Conservation (phyloP, 2,888 invertebrate genomes). For the Drosophila birchii region DNA sequence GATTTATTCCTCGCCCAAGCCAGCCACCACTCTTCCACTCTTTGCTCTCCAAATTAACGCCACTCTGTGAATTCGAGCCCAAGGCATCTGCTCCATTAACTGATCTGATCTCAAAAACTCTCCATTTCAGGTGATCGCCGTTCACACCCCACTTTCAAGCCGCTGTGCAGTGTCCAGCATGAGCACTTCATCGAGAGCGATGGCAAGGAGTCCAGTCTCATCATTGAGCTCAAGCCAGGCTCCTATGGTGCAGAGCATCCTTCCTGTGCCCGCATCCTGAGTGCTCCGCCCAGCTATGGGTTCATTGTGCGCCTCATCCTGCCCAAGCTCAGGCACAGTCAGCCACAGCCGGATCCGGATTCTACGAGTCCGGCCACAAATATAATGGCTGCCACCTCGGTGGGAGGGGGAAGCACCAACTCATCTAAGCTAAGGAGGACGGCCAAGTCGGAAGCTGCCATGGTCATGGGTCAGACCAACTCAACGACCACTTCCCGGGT, state of each 20-base stretch:
- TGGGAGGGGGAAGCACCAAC: conserved; percentile 23
- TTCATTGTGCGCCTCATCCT: conserved; percentile 83
- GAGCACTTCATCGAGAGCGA: conserved; percentile 84
- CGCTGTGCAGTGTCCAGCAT: conserved; percentile 82
- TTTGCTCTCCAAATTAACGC: conserved; percentile 54
- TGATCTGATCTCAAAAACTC: conserved; percentile 6
- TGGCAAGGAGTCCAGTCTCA: conserved; percentile 84
- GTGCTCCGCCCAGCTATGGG: conserved; percentile 83
- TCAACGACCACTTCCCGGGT: conserved; percentile 49
- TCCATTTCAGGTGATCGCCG: conserved; percentile 77
- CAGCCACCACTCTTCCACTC: background rate
- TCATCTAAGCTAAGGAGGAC: conserved; percentile 43
- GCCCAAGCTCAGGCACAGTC: conserved; percentile 78
- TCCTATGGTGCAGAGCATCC: conserved; percentile 61
- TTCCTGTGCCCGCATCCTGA: conserved; percentile 82
- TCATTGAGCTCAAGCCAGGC: conserved; percentile 83
- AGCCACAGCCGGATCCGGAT: conserved; percentile 27
- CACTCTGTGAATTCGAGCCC: conserved; percentile 46
- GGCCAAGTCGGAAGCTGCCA: conserved; percentile 30
- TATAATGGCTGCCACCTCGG: conserved; percentile 38
- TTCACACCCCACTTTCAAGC: conserved; percentile 82
- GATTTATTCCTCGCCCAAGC: conserved; percentile 16
- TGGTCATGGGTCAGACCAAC: conserved; percentile 58
- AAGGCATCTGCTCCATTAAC: conserved; percentile 32
- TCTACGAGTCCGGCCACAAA: conserved; percentile 35